Base-by-base conservation (phyloP, 2,797 vertebrate genomes). In the Girardinus metallicus region DNA sequence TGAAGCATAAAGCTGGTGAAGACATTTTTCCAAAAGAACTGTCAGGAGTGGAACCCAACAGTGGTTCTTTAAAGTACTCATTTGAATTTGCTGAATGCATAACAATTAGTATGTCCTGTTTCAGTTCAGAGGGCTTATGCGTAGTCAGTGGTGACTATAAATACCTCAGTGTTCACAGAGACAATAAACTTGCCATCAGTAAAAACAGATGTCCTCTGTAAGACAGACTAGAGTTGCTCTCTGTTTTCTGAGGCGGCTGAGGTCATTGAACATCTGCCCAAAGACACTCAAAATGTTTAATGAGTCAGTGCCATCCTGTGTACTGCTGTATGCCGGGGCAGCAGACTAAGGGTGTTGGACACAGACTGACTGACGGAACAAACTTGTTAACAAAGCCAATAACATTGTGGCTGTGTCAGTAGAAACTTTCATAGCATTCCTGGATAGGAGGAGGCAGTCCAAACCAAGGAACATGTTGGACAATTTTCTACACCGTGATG, bases 271-370 rank as follows among this genome's bases (percentile, higher is more conserved):
- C 47, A 74, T 36, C 15, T 74, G 72, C 31, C 72, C 29, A 21
- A 51, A 23, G 10, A 51, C 47, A 21, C 72, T 73, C 46, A 53
- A 47, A 31, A 51, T 73, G 18, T 49, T 73, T 49, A 13, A 73
- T 73, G 71, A 47, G 84, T 75, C 73, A 77, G 55, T 73, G 16
- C 31, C 62, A 64, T 64, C 31, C 3, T 66, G 18, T 68, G 39
- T 23, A 23, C 36, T 26, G 9, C 1, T 41, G 1, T 26, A 41
- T 4, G 36, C 36, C 23, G 36, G 21, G 34, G 64, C 21, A 5
- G 64, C 36, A 41, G 36, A 41, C 10, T 41, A 41, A 68, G 11
- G 26, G 12, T 15, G 26, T 26, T 44, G 26, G 39, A 44, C 39
- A 71, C 41, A 18, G 23, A 43, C 68, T 71, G 39, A 23, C 36